Evolutionary conservation across 2,888 invertebrate species (phyloP), one percentile per base, ranked within the genome.

Genomic region (Hyalella azteca): DNA sequence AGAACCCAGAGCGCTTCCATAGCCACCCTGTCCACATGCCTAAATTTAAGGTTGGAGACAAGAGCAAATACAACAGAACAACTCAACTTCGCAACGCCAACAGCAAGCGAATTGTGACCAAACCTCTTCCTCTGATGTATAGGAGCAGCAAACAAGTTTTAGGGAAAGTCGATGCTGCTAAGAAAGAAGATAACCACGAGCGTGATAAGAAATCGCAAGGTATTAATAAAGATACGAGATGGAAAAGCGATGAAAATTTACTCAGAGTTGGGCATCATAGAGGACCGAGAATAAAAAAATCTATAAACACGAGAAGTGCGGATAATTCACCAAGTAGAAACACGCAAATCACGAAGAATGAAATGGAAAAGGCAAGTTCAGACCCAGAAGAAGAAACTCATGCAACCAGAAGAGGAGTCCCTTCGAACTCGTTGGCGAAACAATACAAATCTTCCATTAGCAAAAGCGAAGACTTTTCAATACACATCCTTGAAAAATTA

Each of bases 1-100:
- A 93, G 87, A 90, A 91, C 81, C 92, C 93, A 0, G 93, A 93
- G 86, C 88, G 93, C 19, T 90, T 91, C 82, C 91, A 91, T 86
- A 91, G 90, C 86, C 91, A 91, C 86, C 91, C 91, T 1, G 79
- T 78, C 40, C 79, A 83, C 77, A 78, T 79, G 75, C 77, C 76
- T 11, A 81, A 81, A 77, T 82, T 78, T 41, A 82, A 83, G 49
- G 59, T 82, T 13, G 77, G 79, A 15, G 66, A 15, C 41, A 80
- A 79, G 60, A 84, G 81, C 54, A 77, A 79, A 36, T 40, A 75
- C 66, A 90, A 90, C 80, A 89, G 54, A 49, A 45, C 59, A 15
- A 36, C 59, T 0, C 41, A 59, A 0, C n/a, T 66, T 0, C 32
- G 66, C 19, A 79, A 77, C 50, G 41, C 41, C 32, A 75, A 60